Base-by-base conservation (phyloP, 2,888 invertebrate species). In the Branchellion lobata region DNA sequence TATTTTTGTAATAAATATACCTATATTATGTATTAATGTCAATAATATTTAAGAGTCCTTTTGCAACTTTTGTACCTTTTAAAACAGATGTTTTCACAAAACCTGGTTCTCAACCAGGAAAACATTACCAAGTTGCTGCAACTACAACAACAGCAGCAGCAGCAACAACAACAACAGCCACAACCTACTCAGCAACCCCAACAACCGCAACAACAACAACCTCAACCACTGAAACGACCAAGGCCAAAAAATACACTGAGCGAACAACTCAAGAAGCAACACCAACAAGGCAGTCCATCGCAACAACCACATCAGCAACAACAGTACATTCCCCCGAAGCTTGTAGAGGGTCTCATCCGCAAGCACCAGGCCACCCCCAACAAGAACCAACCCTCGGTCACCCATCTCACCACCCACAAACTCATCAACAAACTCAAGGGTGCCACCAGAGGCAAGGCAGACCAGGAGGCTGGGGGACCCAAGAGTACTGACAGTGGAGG, bases 71-170 rank as follows among this genome's bases (percentile, higher is more conserved):
- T 40, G n/a, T n/a, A n/a, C n/a, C n/a, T n/a, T n/a, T 24, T 57
- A n/a, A 24, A 57, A 57, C 61, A 57, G 61, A 57, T 57, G 61
- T 57, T 57, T 3, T n/a, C 61, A 57, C 61, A 57, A n/a, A 57
- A 57, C n/a, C 21, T 57, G 3, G 24, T 57, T 24, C 61, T 57
- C n/a, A 57, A 8, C 61, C 61, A 57, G 21, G 61, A 57, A 57
- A 57, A 57, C n/a, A 8, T 57, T 3, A n/a, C 21, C 8, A 57
- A 57, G 61, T n/a, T 57, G 3, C 61, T 57, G 3, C 61, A 57
- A 57, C 8, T 57, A n/a, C 61, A 57, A 24, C 61, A 57, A 57
- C 47, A 8, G 8, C 18, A 8, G 18, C 47, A 47, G 18, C 47
- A 47, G 47, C 47, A 47, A 47, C 8, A 18, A 14, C 8, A 47